Percentiles rank a stretch among this genome's conserved stretches.
Evolutionary conservation across 2,797 vertebrate species (phyloP).

Genomic region (Propithecus deckenii): DNA sequence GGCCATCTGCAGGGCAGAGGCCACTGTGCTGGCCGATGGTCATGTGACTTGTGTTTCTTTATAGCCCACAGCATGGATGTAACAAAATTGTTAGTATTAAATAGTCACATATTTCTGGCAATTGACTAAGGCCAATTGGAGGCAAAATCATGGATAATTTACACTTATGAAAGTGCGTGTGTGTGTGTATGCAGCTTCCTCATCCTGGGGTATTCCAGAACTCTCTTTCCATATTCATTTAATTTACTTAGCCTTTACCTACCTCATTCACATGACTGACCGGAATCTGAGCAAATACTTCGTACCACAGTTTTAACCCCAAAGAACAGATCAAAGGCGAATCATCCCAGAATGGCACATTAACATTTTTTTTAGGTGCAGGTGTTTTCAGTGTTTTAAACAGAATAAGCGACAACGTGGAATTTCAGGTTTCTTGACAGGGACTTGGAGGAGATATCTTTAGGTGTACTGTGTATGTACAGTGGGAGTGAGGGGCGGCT

Average conservation of each 20-base stretch:
- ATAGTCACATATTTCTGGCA: background rate
- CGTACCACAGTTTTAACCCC: background rate
- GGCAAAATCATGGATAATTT: background rate
- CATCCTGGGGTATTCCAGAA: background rate
- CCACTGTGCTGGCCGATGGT: rapidly evolving
- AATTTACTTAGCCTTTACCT: background rate
- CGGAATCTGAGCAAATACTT: background rate
- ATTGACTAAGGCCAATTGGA: background rate
- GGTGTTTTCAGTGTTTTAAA: background rate
- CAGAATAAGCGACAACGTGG: background rate
- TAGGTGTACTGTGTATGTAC: no score
- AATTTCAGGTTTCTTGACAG: background rate
- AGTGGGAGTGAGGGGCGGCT: background rate
- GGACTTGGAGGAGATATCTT: background rate
- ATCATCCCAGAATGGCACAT: background rate
- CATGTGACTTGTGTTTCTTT: background rate
- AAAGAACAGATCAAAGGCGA: background rate
- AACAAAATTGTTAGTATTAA: background rate
- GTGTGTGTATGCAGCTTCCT: background rate
- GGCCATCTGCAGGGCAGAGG: no score
- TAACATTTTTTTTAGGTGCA: background rate
- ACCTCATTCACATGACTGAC: background rate
- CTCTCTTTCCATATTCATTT: background rate
- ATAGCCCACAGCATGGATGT: background rate
- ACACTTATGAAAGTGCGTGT: background rate